These are phyloP conservation scores for Haemorhous mexicanus DNA, from an alignment of 2,113 vertebrate species.

Conservation along the genomic window DNA sequence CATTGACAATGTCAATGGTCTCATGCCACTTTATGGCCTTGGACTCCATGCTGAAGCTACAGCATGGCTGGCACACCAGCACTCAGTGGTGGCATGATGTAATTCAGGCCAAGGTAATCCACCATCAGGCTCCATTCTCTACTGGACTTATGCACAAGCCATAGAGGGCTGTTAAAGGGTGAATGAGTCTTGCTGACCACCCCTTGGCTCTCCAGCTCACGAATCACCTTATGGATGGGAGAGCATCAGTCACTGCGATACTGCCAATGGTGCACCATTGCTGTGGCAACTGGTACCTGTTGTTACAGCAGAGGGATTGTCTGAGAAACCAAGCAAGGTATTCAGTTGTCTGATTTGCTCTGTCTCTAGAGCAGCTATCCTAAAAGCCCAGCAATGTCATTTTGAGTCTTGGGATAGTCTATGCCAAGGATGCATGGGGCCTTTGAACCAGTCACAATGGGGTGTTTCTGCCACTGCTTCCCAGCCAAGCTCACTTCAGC, in stretches of 20 bases:
- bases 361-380: not conserved
- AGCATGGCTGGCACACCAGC: not conserved
- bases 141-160: no score
- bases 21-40: not conserved
- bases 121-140: not conserved
- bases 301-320: not conserved
- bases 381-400: not conserved
- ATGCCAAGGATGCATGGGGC: rapidly evolving
- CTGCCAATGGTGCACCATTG: rapidly evolving
- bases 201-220: not conserved
- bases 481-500: not conserved
- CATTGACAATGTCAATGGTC: not conserved
- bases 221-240: not conserved
- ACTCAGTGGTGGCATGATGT: not conserved
- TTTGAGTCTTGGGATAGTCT: not conserved
- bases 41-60: not conserved
- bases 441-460: not conserved
- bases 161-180: not conserved
- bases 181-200: not conserved
- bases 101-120: not conserved
- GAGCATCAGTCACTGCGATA: rapidly evolving
- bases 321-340: not conserved
- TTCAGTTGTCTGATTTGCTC: not conserved
- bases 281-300: not conserved
- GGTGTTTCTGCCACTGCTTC: not conserved